Evolutionary conservation across 2,797 vertebrate genomes (phyloP).

Genomic region (Spinus olivaceus): DNA sequence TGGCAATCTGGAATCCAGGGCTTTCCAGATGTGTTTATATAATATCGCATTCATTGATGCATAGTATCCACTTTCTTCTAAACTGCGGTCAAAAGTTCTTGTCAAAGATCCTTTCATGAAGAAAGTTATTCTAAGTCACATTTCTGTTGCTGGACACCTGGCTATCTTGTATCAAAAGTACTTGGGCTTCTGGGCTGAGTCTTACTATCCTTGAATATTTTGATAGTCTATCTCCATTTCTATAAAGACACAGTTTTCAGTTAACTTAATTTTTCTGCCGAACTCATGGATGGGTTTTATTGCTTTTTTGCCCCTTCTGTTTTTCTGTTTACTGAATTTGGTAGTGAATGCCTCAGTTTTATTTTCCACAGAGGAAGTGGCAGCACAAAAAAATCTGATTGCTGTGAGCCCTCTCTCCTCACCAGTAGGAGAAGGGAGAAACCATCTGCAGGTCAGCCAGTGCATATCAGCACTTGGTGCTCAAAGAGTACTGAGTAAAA

Average conservation of each 20-base stretch:
- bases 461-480: background rate
- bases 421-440: background rate
- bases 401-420: background rate
- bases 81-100: background rate
- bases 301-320: background rate
- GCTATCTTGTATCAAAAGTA: background rate
- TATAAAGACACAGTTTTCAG: background rate
- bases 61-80: background rate
- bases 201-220: background rate
- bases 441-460: background rate
- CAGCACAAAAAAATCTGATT: background rate
- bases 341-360: background rate
- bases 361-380: background rate
- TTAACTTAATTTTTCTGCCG: slow-evolving; percentile 22
- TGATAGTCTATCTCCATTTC: slow-evolving; percentile 3
- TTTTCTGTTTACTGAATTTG: background rate
- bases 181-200: background rate
- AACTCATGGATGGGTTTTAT: background rate
- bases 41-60: background rate
- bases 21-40: background rate
- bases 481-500: background rate
- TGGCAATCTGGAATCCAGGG: background rate
- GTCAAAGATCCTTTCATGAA: background rate
- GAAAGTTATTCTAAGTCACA: background rate
- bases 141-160: background rate